These are phyloP conservation scores for Muscidifurax raptorellus DNA, from an alignment of 1,140 invertebrate species.

Conservation along the genomic window DNA sequence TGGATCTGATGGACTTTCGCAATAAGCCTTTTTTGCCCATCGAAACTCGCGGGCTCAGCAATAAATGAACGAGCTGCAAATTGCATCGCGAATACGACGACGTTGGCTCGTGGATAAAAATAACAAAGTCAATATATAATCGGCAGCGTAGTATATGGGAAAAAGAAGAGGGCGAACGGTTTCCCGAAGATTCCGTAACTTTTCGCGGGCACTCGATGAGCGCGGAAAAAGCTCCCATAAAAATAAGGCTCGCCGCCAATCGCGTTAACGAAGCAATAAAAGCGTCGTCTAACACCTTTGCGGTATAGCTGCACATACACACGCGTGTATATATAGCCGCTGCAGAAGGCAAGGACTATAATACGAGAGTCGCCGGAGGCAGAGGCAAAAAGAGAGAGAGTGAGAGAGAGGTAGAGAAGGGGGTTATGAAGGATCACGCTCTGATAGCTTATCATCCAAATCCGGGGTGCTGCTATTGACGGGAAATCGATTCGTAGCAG, in stretches of 20 bases:
- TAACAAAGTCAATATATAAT: no score
- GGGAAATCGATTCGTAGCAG: conserved; percentile 60
- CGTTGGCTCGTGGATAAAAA: no score
- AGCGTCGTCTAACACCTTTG: neutral
- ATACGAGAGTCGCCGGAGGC: neutral
- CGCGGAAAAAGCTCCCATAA: neutral
- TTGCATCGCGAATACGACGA: no score
- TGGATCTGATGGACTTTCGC: no score
- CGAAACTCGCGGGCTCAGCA: no score
- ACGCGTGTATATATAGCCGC: neutral
- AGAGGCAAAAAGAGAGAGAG: no score
- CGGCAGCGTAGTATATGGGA: no score
- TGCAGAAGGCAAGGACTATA: neutral
- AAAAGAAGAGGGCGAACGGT: no score
- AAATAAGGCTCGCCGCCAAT: neutral
- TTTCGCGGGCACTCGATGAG: no score
- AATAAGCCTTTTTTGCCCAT: no score
- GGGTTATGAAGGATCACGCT: conserved; percentile 47
- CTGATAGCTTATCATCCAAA: conserved; percentile 62
- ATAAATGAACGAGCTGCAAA: no score
- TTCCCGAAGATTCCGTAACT: no score
- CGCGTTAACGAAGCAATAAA: neutral
- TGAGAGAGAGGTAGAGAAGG: neutral
- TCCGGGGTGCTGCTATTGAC: conserved; percentile 61
- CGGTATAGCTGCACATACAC: neutral